Base-by-base conservation (phyloP, 2,888 invertebrate genomes). In the Athripsodes cinereus region DNA sequence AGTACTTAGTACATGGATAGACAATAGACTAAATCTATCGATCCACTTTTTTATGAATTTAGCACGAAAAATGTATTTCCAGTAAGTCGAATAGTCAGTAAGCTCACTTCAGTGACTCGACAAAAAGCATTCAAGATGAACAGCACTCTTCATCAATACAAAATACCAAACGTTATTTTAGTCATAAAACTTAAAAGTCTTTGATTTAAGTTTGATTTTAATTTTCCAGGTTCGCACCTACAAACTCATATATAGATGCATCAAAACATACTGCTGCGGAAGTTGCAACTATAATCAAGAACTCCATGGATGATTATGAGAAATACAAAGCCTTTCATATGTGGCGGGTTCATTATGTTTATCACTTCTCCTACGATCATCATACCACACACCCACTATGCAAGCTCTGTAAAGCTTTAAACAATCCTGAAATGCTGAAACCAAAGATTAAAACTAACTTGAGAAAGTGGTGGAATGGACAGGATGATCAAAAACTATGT, bases 271-370 rank as follows among this genome's bases (percentile, higher is more conserved):
- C 69, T 1, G 64, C 66, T 0, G 8, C 62, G 18, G 64, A 68
- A 50, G 62, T 78, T 47, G 75, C 74, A 0, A 60, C 63, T 5
- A 67, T 67, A 62, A 74, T 76, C 5, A 65, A 68, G 1, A 62
- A 72, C 22, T 69, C 69, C 1, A 66, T 0, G 10, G 62, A 67
- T 1, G 62, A 72, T 26, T 69, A 69, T 1, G 69, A 69, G 1
- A 54, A 68, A 26, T 77, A 76, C 22, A 66, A 67, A 0, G 66
- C 73, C 20, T 76, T 70, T 64, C 76, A 76, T 61, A 69, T 64
- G 61, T 77, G 76, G 76, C 70, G 66, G 53, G 74, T 71, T 26
- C 69, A 76, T 61, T 78, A 77, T 58, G 67, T 68, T 0, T 77
- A 70, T 50, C 66, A 74, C 53, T 66, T 60, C 46, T 70, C 70